Evolutionary conservation across 2,888 invertebrate genomes (phyloP).

Genomic region (Philereme transversata): DNA sequence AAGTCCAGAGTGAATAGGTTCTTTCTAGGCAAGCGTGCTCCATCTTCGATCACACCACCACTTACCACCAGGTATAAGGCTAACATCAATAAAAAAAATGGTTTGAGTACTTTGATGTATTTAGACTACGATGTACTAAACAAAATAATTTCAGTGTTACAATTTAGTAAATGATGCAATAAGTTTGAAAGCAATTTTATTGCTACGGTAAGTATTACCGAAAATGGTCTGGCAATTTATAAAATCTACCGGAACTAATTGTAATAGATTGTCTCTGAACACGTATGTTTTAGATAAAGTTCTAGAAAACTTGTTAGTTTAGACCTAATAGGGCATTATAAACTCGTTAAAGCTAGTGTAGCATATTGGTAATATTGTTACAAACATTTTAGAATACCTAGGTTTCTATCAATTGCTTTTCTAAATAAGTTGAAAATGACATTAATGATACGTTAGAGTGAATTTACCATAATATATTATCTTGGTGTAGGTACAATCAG

Average conservation of each 20-base stretch:
- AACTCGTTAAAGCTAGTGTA: constrained; percentile 27
- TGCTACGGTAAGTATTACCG: constrained; percentile 38
- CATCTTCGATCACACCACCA: too few species aligned
- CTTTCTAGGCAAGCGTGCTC: too few species aligned
- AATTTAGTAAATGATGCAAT: constrained; percentile 56
- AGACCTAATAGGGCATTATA: constrained; percentile 13
- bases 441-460: too few species aligned
- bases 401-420: too few species aligned
- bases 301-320: background rate
- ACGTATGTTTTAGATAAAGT: constrained; percentile 23
- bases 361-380: constrained; percentile 9
- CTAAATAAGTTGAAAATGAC: too few species aligned
- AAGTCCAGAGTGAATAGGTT: too few species aligned
- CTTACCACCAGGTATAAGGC: too few species aligned
- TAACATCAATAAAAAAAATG: too few species aligned
- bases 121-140: constrained; percentile 1
- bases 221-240: constrained; percentile 50
- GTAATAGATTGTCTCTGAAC: constrained; percentile 37
- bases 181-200: constrained; percentile 52
- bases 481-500: too few species aligned
- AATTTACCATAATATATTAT: too few species aligned
- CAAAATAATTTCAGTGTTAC: constrained; percentile 56
- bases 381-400: too few species aligned
- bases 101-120: background rate
- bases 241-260: constrained; percentile 47